These are phyloP conservation scores for Lagopus leucura DNA, from an alignment of 2,113 vertebrate genomes.

Conservation along the genomic window DNA sequence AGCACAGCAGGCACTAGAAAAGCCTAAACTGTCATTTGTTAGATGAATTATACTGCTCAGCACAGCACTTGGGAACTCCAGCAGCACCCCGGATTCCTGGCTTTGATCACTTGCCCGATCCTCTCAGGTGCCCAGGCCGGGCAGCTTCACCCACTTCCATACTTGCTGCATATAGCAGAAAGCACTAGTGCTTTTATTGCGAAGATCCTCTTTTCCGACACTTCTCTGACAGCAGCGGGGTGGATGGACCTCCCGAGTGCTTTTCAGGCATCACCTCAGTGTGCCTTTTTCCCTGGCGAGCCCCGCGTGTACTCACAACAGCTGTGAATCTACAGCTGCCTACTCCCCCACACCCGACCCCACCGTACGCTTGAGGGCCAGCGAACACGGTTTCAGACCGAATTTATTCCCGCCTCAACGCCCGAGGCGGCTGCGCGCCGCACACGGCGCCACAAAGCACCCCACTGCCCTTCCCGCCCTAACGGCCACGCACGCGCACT, in stretches of 20 bases:
- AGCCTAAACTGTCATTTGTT: accelerated
- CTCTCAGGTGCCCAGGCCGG: accelerated
- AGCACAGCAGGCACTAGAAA: not conserved
- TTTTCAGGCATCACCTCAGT: accelerated
- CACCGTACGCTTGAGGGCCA: not conserved
- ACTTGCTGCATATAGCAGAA: accelerated
- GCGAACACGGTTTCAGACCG: not conserved
- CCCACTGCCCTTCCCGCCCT: not conserved
- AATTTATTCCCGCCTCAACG: too few species aligned
- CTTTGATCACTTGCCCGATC: accelerated
- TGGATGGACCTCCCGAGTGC: not conserved
- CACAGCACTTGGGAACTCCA: accelerated
- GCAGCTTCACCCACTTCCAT: accelerated
- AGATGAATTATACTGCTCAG: accelerated
- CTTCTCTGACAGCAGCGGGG: not conserved
- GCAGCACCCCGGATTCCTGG: accelerated
- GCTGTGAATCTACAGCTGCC: accelerated
- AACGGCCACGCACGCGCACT: not conserved
- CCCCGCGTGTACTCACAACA: accelerated
- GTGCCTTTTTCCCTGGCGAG: not conserved
- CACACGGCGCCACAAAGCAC: too few species aligned
- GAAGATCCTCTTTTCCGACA: not conserved
- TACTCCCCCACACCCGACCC: accelerated
- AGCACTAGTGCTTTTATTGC: too few species aligned
- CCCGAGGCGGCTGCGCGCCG: too few species aligned